phyloP scores from a whole-genome alignment of 2,797 vertebrate species.

The Leuciscus waleckii region DNA sequence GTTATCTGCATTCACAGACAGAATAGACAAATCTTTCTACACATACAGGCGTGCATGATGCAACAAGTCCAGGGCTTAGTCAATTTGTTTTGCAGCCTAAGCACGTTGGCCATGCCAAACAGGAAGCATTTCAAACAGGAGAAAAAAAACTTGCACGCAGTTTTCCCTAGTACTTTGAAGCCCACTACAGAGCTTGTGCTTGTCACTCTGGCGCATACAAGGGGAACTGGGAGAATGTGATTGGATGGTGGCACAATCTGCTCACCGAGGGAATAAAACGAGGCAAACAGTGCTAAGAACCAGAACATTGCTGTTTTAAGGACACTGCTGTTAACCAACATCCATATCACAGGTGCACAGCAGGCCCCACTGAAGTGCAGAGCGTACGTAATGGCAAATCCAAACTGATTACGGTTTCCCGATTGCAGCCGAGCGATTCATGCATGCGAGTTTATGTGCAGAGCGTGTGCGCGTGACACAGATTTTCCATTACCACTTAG shows the following conservation, averaged over 20 bases:
- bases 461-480: constrained; percentile 66
- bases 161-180: constrained; percentile 63
- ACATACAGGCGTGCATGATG: constrained; percentile 39
- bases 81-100: constrained; percentile 69
- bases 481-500: constrained; percentile 74
- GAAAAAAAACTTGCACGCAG: constrained; percentile 47
- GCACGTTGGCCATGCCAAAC: constrained; percentile 65
- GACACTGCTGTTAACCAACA: constrained; percentile 59
- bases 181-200: constrained; percentile 39
- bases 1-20: constrained; percentile 43
- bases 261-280: constrained; percentile 60
- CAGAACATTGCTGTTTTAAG: constrained; percentile 53
- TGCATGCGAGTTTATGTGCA: constrained; percentile 44
- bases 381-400: constrained; percentile 70
- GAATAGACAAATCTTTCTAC: constrained; percentile 35
- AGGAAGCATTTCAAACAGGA: constrained; percentile 66
- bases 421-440: constrained; percentile 53
- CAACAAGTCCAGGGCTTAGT: constrained; percentile 62
- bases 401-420: constrained; percentile 68
- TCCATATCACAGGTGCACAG: constrained; percentile 54
- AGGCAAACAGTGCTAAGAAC: constrained; percentile 60
- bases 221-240: constrained; percentile 48
- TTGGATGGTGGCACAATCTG: constrained; percentile 49
- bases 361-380: constrained; percentile 55
- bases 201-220: constrained; percentile 57